These are phyloP conservation scores for Cylloceria caligata DNA, from an alignment of 2,888 invertebrate genomes.

Conservation along the genomic window DNA sequence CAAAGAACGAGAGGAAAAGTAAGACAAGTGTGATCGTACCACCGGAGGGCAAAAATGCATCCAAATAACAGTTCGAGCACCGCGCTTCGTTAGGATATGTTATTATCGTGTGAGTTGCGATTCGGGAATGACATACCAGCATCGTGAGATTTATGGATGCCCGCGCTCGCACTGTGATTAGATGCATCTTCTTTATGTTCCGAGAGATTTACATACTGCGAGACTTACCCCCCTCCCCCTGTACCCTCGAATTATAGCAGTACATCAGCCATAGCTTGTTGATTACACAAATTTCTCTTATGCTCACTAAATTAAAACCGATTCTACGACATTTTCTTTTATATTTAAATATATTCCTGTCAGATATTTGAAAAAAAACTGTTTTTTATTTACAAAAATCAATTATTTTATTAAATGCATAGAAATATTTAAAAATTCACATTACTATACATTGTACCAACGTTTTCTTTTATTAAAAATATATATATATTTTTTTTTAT, in stretches of 20 bases:
- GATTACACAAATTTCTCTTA: not conserved
- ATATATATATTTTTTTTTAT: constrained; percentile 11
- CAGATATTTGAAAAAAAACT: no score
- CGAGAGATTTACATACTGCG: constrained; percentile 73
- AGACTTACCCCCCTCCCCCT: constrained; percentile 19
- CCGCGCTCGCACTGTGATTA: constrained; percentile 80
- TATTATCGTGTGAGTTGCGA: constrained; percentile 83
- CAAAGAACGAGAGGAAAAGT: constrained; percentile 58
- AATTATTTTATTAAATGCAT: no score
- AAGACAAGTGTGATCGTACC: constrained; percentile 74
- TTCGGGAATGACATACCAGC: constrained; percentile 68
- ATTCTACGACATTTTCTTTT: not conserved
- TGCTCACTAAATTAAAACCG: not conserved
- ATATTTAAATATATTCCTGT: no score
- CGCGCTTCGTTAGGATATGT: constrained; percentile 78
- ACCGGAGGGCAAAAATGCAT: constrained; percentile 77
- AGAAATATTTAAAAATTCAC: no score
- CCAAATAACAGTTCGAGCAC: constrained; percentile 82
- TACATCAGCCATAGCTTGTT: not conserved
- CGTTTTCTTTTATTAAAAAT: not conserved
- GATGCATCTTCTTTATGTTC: constrained; percentile 77
- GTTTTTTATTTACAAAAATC: no score
- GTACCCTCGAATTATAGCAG: constrained; percentile 7
- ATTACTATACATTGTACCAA: not conserved
- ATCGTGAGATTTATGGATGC: constrained; percentile 38